Percentiles rank a stretch among this genome's conserved stretches.
Evolutionary conservation across 2,888 invertebrate genomes (phyloP).

Genomic region (Ctenicera cuprea): DNA sequence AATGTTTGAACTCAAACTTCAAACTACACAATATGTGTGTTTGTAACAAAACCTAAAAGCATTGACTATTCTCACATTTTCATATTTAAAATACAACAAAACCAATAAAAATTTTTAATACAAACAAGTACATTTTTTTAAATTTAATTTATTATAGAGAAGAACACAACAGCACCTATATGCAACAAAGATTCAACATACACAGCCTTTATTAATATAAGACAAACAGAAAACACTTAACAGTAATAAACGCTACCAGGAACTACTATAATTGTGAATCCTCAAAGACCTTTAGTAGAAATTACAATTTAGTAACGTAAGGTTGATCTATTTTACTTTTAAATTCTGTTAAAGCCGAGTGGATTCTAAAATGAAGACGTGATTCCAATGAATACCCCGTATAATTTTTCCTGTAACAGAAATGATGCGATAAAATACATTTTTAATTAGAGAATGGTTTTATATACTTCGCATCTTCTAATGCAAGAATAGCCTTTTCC

Average conservation of each 20-base stretch:
- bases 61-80: too few species aligned
- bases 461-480: slow-evolving; percentile 88
- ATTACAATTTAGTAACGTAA: slow-evolving; percentile 42
- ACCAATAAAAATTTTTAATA: too few species aligned
- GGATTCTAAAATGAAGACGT: slow-evolving; percentile 91
- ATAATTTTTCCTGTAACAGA: slow-evolving; percentile 85
- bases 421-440: slow-evolving; percentile 6
- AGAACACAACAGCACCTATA: slow-evolving; percentile 11
- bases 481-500: slow-evolving; percentile 80
- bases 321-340: slow-evolving; percentile 65
- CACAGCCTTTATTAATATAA: slow-evolving; percentile 45
- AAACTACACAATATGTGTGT: too few species aligned
- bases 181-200: slow-evolving; percentile 40
- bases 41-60: too few species aligned
- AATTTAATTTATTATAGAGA: background rate
- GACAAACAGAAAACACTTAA: slow-evolving; percentile 20
- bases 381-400: slow-evolving; percentile 92
- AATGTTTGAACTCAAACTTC: too few species aligned
- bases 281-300: slow-evolving; percentile 8
- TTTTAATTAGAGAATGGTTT: background rate
- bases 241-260: slow-evolving; percentile 39
- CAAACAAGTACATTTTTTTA: background rate
- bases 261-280: slow-evolving; percentile 31
- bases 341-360: slow-evolving; percentile 79
- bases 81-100: too few species aligned